Percentiles rank a stretch among this genome's conserved stretches.
Conservation (phyloP, 1,140 invertebrate genomes). For the Diabrotica undecimpunctata region DNA sequence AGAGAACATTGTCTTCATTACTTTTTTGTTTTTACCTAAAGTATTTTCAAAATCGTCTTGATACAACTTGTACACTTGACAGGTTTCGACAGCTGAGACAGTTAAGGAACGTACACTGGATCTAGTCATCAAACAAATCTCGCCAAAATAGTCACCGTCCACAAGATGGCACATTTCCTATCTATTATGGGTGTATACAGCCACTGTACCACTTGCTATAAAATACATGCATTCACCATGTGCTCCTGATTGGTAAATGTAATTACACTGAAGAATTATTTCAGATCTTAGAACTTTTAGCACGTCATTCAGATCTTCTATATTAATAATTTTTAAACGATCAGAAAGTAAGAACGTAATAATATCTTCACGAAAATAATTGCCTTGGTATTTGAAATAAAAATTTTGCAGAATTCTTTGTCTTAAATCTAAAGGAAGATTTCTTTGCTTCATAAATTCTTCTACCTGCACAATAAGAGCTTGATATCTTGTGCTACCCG, state of each 20-base stretch:
- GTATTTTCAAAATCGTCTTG: constrained; percentile 47
- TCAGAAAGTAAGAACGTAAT: constrained; percentile 27
- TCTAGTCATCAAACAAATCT: constrained; percentile 50
- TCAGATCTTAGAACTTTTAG: constrained; percentile 32
- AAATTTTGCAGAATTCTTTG: constrained; percentile 32
- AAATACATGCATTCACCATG: constrained; percentile 60
- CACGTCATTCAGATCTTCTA: constrained; percentile 29
- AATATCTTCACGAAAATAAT: constrained; percentile 31
- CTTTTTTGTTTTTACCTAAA: constrained; percentile 18
- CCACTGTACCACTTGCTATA: constrained; percentile 55
- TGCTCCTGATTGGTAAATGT: constrained; percentile 53
- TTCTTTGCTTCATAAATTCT: constrained; percentile 35
- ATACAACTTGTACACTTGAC: constrained; percentile 52
- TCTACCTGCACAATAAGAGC: constrained; percentile 34
- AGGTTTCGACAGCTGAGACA: constrained; percentile 55
- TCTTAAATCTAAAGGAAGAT: constrained; percentile 29
- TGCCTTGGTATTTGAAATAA: constrained; percentile 32
- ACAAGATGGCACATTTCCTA: constrained; percentile 48
- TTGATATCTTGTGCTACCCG: constrained; percentile 29
- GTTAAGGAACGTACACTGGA: constrained; percentile 50
- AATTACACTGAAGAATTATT: constrained; percentile 37
- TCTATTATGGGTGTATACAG: constrained; percentile 56
- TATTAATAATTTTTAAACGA: constrained; percentile 30
- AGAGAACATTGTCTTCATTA: neutral
- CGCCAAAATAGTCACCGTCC: constrained; percentile 41